Evolutionary conservation across 2,113 vertebrate species (phyloP).

Genomic region (Propithecus coquereli): DNA sequence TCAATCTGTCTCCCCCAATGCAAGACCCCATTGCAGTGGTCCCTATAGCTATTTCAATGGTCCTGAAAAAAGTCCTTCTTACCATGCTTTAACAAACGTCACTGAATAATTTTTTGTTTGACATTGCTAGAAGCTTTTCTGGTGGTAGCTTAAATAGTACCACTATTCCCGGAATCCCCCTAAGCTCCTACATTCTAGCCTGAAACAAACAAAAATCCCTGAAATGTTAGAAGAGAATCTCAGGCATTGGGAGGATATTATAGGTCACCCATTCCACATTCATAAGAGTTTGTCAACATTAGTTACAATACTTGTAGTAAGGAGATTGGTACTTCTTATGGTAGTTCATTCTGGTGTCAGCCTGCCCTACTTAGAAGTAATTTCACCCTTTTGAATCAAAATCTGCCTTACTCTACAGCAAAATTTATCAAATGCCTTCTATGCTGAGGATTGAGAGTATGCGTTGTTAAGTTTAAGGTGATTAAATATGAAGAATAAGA

Average conservation of each 20-base stretch:
- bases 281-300: not conserved
- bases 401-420: not conserved
- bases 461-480: not conserved
- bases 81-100: not conserved
- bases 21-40: not conserved
- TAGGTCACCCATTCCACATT: not conserved
- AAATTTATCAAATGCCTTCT: not conserved
- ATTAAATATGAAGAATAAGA: not conserved
- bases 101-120: not conserved
- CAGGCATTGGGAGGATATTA: not conserved
- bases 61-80: not conserved
- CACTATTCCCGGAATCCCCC: not conserved
- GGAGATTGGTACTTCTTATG: not conserved
- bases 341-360: not conserved
- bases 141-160: not conserved
- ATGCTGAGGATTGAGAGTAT: not conserved
- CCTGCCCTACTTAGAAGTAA: not conserved
- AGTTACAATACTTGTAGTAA: not conserved
- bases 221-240: not conserved
- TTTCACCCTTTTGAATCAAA: not conserved
- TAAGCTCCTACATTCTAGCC: not conserved
- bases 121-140: not conserved
- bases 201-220: not conserved
- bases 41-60: no score
- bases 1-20: not conserved